Evolutionary conservation across 2,888 invertebrate genomes (phyloP), one percentile per base, ranked within the genome.

Genomic region (Lithodes maja): DNA sequence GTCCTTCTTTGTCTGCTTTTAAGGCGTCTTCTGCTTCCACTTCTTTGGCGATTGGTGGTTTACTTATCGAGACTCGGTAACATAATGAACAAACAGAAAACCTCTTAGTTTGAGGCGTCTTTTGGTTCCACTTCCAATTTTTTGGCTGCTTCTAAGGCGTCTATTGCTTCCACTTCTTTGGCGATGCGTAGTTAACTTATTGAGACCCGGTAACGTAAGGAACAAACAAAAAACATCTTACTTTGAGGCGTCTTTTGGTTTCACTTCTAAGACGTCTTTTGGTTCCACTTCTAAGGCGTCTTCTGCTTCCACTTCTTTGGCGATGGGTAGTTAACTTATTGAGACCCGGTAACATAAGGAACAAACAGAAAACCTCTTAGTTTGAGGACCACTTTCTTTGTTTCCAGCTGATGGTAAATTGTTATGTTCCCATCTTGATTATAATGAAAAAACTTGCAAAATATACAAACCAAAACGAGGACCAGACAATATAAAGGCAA

Each of bases 271-370:
- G 33, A 33, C 33, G 33, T 33, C n/a, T 83, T 50, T 55, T 33
- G 15, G 49, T 52, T 5, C 50, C 78, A 33, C 15, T 68, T 3
- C 7, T 61, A 50, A 52, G 53, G 33, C 74, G 69, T 5, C 74
- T 69, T 50, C 49, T 80, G 5, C 50, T 69, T 9, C 87, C 79
- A 3, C n/a, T 68, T 2, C 71, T 86, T 9, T 61, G 71, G 69
- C 17, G 55, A 7, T 49, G 49, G 2, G 2, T 17, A 17, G 69
- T 3, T 50, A 71, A 9, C 49, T 61, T 74, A 1, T 49, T 68
- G 17, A 61, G 7, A 7, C 61, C 12, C 5, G 61, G 5, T 61
- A 61, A 61, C 5, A 5, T 12, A 5, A 61, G 12, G 61, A 61
- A 12, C 7, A 61, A 61, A 61, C 61, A 12, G 61, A 61, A 61